Percentiles rank a stretch among this genome's conserved stretches.
Evolutionary conservation across 1,140 invertebrate genomes (phyloP).

Genomic region (Drosophila repletoides): DNA sequence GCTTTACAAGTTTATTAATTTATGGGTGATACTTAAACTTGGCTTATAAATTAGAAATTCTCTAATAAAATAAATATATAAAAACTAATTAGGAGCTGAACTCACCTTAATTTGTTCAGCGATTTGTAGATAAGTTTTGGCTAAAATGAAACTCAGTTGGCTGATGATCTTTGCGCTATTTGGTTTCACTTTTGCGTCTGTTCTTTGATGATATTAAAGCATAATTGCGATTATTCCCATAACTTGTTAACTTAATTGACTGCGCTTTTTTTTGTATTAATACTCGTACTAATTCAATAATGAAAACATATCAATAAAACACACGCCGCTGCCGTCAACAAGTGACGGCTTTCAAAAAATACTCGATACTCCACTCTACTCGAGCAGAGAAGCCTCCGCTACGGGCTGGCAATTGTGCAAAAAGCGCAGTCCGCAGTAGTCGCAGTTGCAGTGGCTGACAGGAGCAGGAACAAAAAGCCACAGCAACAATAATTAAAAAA

Average conservation of each 20-base stretch:
- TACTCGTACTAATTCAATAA: slow-evolving; percentile 77
- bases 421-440: slow-evolving; percentile 63
- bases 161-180: neutral
- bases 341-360: slow-evolving; percentile 73
- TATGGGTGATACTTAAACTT: slow-evolving; percentile 39
- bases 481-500: slow-evolving; percentile 74
- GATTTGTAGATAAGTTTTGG: neutral
- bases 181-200: neutral
- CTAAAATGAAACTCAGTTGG: neutral
- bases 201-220: slow-evolving; percentile 2
- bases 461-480: slow-evolving; percentile 75
- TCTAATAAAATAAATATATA: too few relatives aligned
- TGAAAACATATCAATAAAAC: slow-evolving; percentile 79
- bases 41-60: neutral
- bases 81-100: slow-evolving; percentile 17
- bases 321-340: slow-evolving; percentile 51
- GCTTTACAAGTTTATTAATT: slow-evolving; percentile 73
- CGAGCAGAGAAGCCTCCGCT: slow-evolving; percentile 23
- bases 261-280: slow-evolving; percentile 40
- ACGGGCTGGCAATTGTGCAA: slow-evolving; percentile 28
- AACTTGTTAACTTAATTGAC: slow-evolving; percentile 51
- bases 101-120: neutral
- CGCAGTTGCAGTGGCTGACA: too few relatives aligned
- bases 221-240: slow-evolving; percentile 42
- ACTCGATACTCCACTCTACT: slow-evolving; percentile 41